These are phyloP conservation scores for Oryzias celebensis DNA, from an alignment of 2,113 vertebrate genomes.

Conservation along the genomic window DNA sequence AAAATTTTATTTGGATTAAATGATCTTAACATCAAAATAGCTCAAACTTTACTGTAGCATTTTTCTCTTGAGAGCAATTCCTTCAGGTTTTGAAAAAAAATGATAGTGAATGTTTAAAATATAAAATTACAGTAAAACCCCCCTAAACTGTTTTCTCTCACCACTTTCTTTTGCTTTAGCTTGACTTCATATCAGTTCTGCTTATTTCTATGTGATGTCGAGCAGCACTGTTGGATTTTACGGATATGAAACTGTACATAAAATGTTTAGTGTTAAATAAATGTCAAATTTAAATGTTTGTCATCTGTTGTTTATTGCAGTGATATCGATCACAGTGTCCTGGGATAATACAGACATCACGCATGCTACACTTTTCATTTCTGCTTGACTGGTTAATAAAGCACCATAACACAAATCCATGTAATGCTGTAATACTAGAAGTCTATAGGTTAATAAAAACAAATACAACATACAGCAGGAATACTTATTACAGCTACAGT, in stretches of 20 bases:
- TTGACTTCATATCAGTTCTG: conserved; percentile 39
- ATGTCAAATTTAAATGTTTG: conserved; percentile 71
- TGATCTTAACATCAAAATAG: conserved; percentile 24
- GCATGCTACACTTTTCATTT: too few relatives aligned
- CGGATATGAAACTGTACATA: conserved; percentile 73
- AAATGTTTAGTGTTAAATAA: conserved; percentile 75
- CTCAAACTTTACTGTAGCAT: conserved; percentile 30
- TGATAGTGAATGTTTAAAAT: conserved; percentile 66
- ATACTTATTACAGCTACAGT: too few relatives aligned
- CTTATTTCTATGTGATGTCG: conserved; percentile 64
- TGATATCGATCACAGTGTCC: background rate
- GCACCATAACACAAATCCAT: too few relatives aligned
- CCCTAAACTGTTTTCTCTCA: conserved; percentile 9
- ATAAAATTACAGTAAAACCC: conserved; percentile 29
- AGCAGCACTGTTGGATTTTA: conserved; percentile 58
- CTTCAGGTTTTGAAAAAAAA: conserved; percentile 44
- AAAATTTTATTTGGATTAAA: conserved; percentile 1
- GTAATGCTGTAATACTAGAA: too few relatives aligned
- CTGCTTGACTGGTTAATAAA: too few relatives aligned
- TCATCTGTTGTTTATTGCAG: conserved; percentile 13
- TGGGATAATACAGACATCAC: background rate
- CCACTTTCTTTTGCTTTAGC: conserved; percentile 30
- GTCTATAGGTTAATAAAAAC: too few relatives aligned
- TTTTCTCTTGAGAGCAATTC: conserved; percentile 20
- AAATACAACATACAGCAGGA: too few relatives aligned